Evolutionary conservation across 2,113 vertebrate genomes (phyloP), one percentile per base, ranked within the genome.

Genomic region (Alosa alosa): DNA sequence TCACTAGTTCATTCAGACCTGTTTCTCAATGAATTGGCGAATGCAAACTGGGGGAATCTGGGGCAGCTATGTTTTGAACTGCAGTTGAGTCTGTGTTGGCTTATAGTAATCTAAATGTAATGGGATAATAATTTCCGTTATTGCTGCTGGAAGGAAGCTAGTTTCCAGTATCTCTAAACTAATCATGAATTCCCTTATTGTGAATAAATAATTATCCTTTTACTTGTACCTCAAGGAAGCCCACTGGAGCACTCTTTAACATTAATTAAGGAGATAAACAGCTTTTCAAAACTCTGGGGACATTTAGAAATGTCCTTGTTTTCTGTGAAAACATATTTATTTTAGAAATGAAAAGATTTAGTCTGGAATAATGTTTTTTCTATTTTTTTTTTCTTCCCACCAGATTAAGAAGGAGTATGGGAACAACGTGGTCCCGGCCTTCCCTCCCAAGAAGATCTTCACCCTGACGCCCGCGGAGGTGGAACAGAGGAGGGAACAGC

Each of bases 371-470:
- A 49, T 49, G 3, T 15, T 52, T 52, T 52, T 52, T 52, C 0
- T 13, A 15, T 52, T 52, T 11, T 85, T 11, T 85, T 46, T 84
- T 64, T 81, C 60, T 85, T 86, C 3, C 68, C 11, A 15, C 83
- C 92, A 99, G 98, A 92, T 99, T 81, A 96, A 97, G 92, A 99
- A 98, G 82, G 98, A 99, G 89, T 99, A 98, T 91, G 98, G 98
- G 0, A 94, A 96, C 90, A 98, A 97, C 0, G 96, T 99, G 91
- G 97, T 98, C 72, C 98, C 97, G 22, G 91, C 96, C 44, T 99
- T 99, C 88, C 98, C 98, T 13, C 98, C 98, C 7, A 99, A 99
- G 95, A 99, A 99, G 95, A 97, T 99, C 91, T 99, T 99, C 94
- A 98, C 98, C 0, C 96, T 99, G 86, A 99, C 97, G 0, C 96